These are phyloP conservation scores for Aythya baeri DNA, from an alignment of 2,113 vertebrate genomes.

Conservation along the genomic window DNA sequence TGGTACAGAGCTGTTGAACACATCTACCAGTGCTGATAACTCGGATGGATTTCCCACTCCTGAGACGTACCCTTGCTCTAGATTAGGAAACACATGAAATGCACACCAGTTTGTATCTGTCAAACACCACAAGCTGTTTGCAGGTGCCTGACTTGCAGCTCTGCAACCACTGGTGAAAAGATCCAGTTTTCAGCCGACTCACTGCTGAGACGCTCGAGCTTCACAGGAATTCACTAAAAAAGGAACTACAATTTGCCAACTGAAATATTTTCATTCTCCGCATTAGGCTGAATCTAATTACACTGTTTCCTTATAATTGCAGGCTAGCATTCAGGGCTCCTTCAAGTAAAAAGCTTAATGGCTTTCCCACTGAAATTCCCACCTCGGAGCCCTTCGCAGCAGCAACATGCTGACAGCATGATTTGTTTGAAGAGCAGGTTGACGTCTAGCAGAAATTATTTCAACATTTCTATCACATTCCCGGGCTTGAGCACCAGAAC, in stretches of 20 bases:
- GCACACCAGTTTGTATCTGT: neutral
- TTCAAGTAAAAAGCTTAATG: neutral
- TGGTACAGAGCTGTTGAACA: neutral
- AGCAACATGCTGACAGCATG: neutral
- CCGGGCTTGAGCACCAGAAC: neutral
- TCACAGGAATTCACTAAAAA: constrained; percentile 42
- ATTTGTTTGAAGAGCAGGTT: neutral
- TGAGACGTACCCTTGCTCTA: neutral
- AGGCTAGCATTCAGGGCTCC: neutral
- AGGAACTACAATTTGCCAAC: constrained; percentile 25
- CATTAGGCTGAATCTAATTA: constrained; percentile 52
- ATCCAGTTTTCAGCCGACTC: neutral
- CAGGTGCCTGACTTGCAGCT: neutral
- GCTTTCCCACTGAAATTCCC: neutral
- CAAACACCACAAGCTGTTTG: neutral
- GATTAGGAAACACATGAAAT: neutral
- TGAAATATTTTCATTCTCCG: constrained; percentile 50
- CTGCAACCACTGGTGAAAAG: neutral
- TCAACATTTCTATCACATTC: neutral
- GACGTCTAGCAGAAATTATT: neutral
- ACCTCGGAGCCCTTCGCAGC: neutral
- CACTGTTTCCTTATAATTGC: constrained; percentile 15
- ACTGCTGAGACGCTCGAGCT: constrained; percentile 6
- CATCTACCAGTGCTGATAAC: neutral
- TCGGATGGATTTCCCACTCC: neutral